Conservation (phyloP, 1,140 invertebrate species). For the Pachyrhynchus sulphureomaculatus region DNA sequence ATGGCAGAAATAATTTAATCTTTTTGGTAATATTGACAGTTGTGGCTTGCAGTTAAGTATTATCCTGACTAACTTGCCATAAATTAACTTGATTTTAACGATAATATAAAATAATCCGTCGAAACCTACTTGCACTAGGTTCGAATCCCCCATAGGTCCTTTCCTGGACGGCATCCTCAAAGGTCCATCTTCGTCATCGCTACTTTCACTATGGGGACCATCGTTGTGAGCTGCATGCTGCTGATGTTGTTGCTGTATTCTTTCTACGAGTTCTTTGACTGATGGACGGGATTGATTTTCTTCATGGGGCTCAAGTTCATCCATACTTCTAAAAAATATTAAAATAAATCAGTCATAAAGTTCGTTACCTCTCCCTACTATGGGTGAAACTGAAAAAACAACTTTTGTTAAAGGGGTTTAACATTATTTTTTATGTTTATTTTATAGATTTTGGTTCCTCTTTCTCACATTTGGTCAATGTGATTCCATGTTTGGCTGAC, state of each 20-base stretch:
- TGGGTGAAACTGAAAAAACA: neutral
- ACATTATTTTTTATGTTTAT: no score
- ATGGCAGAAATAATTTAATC: no score
- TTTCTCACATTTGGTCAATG: no score
- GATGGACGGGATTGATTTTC: slow-evolving; percentile 53
- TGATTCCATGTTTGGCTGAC: no score
- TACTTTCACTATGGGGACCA: slow-evolving; percentile 53
- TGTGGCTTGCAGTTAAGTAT: no score
- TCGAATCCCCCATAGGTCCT: slow-evolving; percentile 57
- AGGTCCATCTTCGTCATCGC: slow-evolving; percentile 60
- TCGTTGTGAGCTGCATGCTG: slow-evolving; percentile 23
- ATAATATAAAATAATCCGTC: no score
- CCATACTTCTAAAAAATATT: slow-evolving; percentile 47
- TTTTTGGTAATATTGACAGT: no score
- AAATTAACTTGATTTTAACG: no score
- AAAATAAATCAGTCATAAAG: neutral
- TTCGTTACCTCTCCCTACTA: neutral
- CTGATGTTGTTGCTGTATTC: slow-evolving; percentile 58
- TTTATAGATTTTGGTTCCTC: no score
- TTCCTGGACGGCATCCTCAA: slow-evolving; percentile 55
- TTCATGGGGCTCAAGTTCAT: slow-evolving; percentile 46
- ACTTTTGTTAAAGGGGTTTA: neutral
- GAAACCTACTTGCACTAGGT: slow-evolving; percentile 48
- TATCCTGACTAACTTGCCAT: no score
- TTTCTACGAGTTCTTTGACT: slow-evolving; percentile 61